phyloP scores from a whole-genome alignment of 2,888 invertebrate species.

The Lithophane semibrunnea region DNA sequence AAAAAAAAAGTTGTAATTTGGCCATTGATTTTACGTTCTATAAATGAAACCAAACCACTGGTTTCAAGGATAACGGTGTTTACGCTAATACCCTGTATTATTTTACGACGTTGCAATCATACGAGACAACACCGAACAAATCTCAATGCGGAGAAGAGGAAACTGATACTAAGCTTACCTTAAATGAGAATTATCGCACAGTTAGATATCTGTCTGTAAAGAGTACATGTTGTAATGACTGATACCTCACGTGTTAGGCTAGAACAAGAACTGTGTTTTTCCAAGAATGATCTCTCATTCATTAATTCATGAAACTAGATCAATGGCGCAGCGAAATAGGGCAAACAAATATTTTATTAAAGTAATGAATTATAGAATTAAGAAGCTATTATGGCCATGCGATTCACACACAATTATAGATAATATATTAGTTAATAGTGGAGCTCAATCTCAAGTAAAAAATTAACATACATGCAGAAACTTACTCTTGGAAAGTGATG shows the following conservation, averaged over 20 bases:
- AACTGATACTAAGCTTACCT: neutral
- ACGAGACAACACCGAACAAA: no score
- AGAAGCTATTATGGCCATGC: conserved; percentile 28
- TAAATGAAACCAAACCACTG: no score
- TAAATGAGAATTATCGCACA: neutral
- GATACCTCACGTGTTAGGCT: no score
- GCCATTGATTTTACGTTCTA: no score
- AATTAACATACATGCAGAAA: conserved; percentile 21
- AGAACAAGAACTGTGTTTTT: no score
- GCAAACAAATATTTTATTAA: neutral
- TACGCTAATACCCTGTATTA: no score
- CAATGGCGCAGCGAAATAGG: conserved; percentile 6
- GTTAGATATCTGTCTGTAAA: no score
- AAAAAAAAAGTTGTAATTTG: no score
- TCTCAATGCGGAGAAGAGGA: neutral
- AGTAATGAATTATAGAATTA: conserved; percentile 7
- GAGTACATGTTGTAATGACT: no score
- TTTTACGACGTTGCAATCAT: neutral
- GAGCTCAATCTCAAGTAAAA: no score
- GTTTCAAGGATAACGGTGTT: no score
- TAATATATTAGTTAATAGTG: conserved; percentile 2
- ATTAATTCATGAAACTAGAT: neutral
- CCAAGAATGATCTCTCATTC: no score
- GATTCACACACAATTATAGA: neutral
- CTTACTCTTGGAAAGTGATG: conserved; percentile 33